Evolutionary conservation across 2,113 vertebrate species (phyloP), one percentile per base, ranked within the genome.

Genomic region (Nothobranchius kuhntae): DNA sequence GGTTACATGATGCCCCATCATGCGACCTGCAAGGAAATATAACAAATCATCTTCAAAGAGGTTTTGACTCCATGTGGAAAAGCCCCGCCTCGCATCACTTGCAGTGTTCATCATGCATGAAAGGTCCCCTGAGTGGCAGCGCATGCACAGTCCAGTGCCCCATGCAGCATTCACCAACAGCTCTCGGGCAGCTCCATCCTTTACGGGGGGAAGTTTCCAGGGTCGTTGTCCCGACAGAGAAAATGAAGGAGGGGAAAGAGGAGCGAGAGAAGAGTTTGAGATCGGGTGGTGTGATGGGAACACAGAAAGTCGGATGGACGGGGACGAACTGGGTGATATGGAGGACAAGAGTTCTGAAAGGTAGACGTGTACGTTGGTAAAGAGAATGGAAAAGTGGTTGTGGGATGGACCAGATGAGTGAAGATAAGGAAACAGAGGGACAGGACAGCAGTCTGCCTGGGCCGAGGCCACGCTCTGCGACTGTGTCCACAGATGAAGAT

Each of bases 141-240:
- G 55, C 92, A 93, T 93, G 92, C 93, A 91, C 89, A 87, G 77
- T 86, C 81, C 87, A 86, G 85, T 78, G 79, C 86, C 81, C 79
- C 92, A 94, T 93, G 93, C 93, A 93, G 90, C 92, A 93, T 93
- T 92, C 90, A 86, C 80, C 61, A 61, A 78, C 81, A 91, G 84
- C 85, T 86, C 69, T 78, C 71, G 70, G 82, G 83, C 86, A 70
- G 78, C 69, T 77, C 89, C 84, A 88, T 89, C 86, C 90, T 89
- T 76, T 59, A 82, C 81, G 47, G 73, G 77, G 58, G 6, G 62
- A 80, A 83, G 75, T 78, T 82, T 87, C 84, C 77, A 86, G 72
- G 79, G 65, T 87, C 83, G 81, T 83, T 86, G 78, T 86, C 53
- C 30, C 89, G 75, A 88, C 77, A 90, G 86, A 89, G 82, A 82